Evolutionary conservation across 2,888 invertebrate genomes (phyloP), one percentile per base, ranked within the genome.

Genomic region (Charanyca ferruginea): DNA sequence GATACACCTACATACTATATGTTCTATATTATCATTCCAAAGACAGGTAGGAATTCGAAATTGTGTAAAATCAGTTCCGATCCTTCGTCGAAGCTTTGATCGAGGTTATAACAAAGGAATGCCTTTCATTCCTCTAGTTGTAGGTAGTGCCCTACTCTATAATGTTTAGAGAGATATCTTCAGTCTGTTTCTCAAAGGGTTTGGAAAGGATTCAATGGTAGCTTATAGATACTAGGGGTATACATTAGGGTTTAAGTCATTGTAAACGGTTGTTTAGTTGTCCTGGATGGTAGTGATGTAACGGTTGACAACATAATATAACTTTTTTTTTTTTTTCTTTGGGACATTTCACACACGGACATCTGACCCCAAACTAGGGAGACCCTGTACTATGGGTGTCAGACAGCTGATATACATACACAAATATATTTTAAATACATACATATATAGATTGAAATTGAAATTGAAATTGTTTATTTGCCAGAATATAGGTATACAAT

Each of bases 31-130:
- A 22, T 20, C 47, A 38, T 75, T 44, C 13, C 16, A 48, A 18
- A 62, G 63, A 22, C 16, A 23, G 13, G 16, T 49, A 23, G 13
- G 16, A 44, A 63, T 52, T 53, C 18, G n/a, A 44, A 18, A 49
- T 77, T 41, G 52, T 53, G 65, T 63, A 45, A 44, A 57, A 72
- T 53, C 52, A 35, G 44, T 45, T 51, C 16, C 20, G 52, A 38
- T 32, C 41, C 49, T 35, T 9, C 13, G 11, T 9, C 25, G 11
- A 2, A 41, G 64, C 65, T 72, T 72, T 64, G 53, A 63, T 72
- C 44, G 7, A 13, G 53, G 20, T 28, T 75, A 0, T 32, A 53
- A 72, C 73, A 73, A 73, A 72, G 73, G 65, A 64, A 70, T 69
- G 8, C 38, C 42, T 57, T 38, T 44, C 51, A 77, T 71, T 57